These are phyloP conservation scores for Saimiri boliviensis DNA, from an alignment of 2,113 vertebrate species.

Conservation along the genomic window DNA sequence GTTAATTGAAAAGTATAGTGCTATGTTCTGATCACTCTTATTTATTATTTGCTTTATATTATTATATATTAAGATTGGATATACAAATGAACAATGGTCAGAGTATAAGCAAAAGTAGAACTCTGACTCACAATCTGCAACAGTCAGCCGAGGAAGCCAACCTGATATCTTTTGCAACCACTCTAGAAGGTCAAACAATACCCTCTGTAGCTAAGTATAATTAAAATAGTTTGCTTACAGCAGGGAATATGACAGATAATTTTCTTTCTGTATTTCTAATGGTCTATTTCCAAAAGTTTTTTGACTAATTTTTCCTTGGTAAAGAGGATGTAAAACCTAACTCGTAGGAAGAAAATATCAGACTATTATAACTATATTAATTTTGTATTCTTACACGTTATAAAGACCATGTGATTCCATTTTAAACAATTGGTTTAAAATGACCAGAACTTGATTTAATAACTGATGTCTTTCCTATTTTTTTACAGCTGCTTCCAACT, in stretches of 20 bases:
- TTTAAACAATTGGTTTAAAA: background rate
- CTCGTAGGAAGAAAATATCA: background rate
- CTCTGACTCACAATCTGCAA: background rate
- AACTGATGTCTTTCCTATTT: background rate
- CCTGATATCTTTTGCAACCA: background rate
- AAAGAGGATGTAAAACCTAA: background rate
- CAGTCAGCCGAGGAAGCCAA: background rate
- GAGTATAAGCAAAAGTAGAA: background rate
- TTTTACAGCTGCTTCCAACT: background rate
- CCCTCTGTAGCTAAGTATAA: background rate
- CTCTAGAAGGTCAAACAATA: background rate
- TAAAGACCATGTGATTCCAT: background rate
- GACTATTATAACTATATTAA: background rate
- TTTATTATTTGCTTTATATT: background rate
- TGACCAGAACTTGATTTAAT: background rate
- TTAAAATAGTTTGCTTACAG: constrained; percentile 6
- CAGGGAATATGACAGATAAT: background rate
- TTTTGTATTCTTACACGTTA: background rate
- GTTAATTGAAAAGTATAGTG: background rate
- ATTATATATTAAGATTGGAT: background rate
- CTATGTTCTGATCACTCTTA: background rate
- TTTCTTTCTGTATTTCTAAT: constrained; percentile 11
- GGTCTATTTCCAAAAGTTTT: background rate
- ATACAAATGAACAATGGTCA: background rate
- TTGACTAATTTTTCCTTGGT: background rate